Conservation (phyloP, 2,888 invertebrate species). For the Syrphus vitripennis region DNA sequence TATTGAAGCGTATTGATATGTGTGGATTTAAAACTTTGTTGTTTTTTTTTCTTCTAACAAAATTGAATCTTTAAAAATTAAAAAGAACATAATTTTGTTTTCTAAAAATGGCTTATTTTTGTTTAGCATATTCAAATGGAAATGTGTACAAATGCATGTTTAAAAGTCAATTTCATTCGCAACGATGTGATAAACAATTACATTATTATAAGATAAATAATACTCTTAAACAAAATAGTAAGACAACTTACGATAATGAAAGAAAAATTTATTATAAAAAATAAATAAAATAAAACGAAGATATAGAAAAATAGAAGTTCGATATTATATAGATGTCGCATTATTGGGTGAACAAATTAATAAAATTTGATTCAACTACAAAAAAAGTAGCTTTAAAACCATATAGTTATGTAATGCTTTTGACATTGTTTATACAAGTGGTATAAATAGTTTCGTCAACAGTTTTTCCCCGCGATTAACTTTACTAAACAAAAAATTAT, state of each 20-base stretch:
- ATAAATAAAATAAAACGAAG: background rate
- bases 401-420: too few species aligned
- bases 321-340: background rate
- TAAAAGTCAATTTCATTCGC: constrained; percentile 55
- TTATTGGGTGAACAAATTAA: background rate
- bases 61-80: background rate
- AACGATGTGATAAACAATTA: constrained; percentile 27
- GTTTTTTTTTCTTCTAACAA: background rate
- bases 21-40: background rate
- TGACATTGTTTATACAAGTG: too few species aligned
- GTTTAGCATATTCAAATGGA: constrained; percentile 11
- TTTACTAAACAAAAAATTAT: too few species aligned
- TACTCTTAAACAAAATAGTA: too few species aligned
- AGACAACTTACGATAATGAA: background rate
- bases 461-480: too few species aligned
- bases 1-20: background rate
- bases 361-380: too few species aligned
- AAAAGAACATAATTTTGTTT: background rate
- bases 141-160: constrained; percentile 44
- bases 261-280: background rate
- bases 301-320: background rate
- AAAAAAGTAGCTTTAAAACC: too few species aligned
- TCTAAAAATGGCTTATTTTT: background rate
- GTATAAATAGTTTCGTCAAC: too few species aligned
- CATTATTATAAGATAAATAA: background rate